phyloP scores from a whole-genome alignment of 2,888 invertebrate species.

The Pammene fasciana region DNA sequence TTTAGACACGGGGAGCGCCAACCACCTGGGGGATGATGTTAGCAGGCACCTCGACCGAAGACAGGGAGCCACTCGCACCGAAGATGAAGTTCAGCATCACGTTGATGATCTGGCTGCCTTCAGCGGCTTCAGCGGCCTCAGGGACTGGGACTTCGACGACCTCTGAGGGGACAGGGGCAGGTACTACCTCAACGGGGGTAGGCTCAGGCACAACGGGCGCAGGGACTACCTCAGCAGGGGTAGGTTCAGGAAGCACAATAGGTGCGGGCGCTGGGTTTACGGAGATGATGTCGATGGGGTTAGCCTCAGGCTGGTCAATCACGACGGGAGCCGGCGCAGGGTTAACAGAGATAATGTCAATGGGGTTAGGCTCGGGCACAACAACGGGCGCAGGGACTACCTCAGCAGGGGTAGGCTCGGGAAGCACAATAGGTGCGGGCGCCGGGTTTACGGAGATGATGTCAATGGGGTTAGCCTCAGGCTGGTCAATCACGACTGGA shows the following conservation, averaged over 20 bases:
- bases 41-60: conserved; percentile 30
- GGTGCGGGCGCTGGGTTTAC: conserved; percentile 15
- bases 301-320: conserved; percentile 4
- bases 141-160: conserved; percentile 10
- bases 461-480: conserved; percentile 17
- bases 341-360: conserved; percentile 21
- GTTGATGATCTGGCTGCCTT: conserved; percentile 31
- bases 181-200: conserved; percentile 1
- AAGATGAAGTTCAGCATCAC: conserved; percentile 37
- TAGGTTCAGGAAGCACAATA: conserved; percentile 7
- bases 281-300: conserved; percentile 1
- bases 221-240: conserved; percentile 7
- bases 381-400: conserved; percentile 13
- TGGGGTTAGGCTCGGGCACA: neutral
- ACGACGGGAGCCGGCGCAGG: neutral
- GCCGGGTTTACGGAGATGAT: conserved; percentile 5
- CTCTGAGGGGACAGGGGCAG: conserved; percentile 12
- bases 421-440: conserved; percentile 10
- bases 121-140: conserved; percentile 8
- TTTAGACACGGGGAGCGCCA: conserved; percentile 15
- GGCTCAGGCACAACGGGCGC: conserved; percentile 16
- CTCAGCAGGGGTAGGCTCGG: conserved; percentile 9
- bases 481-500: neutral
- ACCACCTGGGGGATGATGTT: conserved; percentile 9
- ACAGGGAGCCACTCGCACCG: conserved; percentile 26